Evolutionary conservation across 2,797 vertebrate genomes (phyloP), one percentile per base, ranked within the genome.

Genomic region (Astyanax mexicanus): DNA sequence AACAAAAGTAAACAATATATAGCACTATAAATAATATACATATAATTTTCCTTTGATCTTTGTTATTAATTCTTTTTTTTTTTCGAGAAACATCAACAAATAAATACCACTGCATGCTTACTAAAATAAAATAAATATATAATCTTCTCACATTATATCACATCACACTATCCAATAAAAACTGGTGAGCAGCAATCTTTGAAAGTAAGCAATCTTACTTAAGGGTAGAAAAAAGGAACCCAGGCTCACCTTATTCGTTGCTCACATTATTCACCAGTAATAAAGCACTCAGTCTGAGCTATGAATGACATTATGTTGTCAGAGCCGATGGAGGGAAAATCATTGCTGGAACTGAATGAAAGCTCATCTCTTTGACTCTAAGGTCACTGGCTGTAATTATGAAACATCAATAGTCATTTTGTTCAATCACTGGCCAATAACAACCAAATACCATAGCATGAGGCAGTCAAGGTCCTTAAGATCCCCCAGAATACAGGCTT

Each of bases 351-450:
- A 13, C 17, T 47, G 27, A 54, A 72, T 21, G 17, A 52, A 75
- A 68, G 60, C 9, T 2, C 44, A 78, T 44, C 69, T 52, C 17
- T 67, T 42, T 78, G 54, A 60, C 45, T 54, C 47, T 12, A 21
- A 73, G 45, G 29, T 64, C 21, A 54, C 27, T 37, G 45, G 60
- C 55, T 52, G 19, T 9, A 68, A 55, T 57, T 23, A 64, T 38
- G 49, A 62, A 74, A 58, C 58, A 74, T 73, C 17, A 40, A 79
- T 65, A 54, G 42, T 60, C 25, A 35, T 74, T 74, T 57, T 51
- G 15, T 64, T 64, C 17, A 38, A 55, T 62, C 17, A 45, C 57
- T 74, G 21, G 4, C 38, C 17, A 29, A 61, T 69, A 74, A 71
- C 47, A 65, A 52, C 29, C 17, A 9, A 61, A 29, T 6, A 32